Base-by-base conservation (phyloP, 2,797 vertebrate species). In the Sebastes hubbsi region DNA sequence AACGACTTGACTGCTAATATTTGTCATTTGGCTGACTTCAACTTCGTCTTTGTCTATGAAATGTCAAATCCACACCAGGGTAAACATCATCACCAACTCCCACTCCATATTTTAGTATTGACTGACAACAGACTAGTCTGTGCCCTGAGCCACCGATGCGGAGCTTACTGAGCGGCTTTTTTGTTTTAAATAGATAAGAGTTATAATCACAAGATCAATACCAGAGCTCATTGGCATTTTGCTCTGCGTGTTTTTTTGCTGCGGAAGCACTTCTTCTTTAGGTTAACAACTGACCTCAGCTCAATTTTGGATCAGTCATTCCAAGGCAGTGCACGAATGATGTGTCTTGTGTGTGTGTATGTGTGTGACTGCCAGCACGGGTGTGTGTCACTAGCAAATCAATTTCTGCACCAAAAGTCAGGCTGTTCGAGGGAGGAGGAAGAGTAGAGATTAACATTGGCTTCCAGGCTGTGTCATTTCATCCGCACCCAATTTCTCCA, bases 141-240 rank as follows among this genome's bases (percentile, higher is more conserved):
- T 77, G 80, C 81, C 84, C 72, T 83, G 74, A 25, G 58, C 52
- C 72, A 73, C 79, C 13, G 20, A 82, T 11, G 75, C 11, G 18
- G 38, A 78, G 76, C 65, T 92, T 55, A 91, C 52, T 20, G 77
- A 67, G 62, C 9, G 7, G 65, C 75, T 85, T 85, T 91, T 89
- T 85, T 81, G 71, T 88, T 83, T 82, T 36, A 64, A 77, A 73
- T 59, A 85, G 81, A 92, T 92, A 91, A 92, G 87, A 85, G 85
- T 83, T 84, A 88, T 89, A 91, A 95, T 92, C 88, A 87, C 84
- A 78, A 70, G 83, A 95, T 95, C 93, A 87, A 93, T 94, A 91
- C 24, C 36, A 74, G 36, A 69, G 75, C 86, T 92, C 88, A 84
- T 71, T 89, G 90, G 80, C 80, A 89, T 93, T 92, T 90, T 88